Base-by-base conservation (phyloP, 2,113 vertebrate genomes). In the Oriolus oriolus region DNA sequence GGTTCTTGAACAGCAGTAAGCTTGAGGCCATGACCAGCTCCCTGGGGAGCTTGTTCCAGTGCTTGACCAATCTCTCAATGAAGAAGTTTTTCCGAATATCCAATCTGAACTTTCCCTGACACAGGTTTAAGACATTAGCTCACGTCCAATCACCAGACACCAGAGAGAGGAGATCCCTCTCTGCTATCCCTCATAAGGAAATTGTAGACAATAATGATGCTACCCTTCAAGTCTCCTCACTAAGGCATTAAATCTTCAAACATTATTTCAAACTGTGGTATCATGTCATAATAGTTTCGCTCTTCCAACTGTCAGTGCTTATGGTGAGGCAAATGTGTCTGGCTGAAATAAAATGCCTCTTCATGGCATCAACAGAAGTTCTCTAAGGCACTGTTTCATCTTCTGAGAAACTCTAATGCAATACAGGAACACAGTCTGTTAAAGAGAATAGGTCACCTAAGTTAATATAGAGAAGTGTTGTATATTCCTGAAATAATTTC, bases 141-240 rank as follows among this genome's bases (percentile, higher is more conserved):
- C 15, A 42, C 4, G 6, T 26, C 19, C 11, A 28, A 2, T 35
- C 14, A 23, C 13, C 1, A 8, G 23, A 39, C 5, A 23, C 7
- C 1, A 33, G n/a, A 39, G 3, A 77, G 30, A 71, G 61, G 47
- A 73, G 14, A 53, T 39, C 12, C 6, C 4, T 39, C 5, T 66
- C 47, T 9, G 2, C 2, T 6, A 8, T 2, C 2, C 1, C 7
- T 63, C 30, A 9, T 13, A 37, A 44, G 22, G 30, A 80, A 33
- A 13, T 16, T 71, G 17, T 41, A 49, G 24, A 50, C 13, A n/a
- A 23, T 14, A 45, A 20, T 35, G 12, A 44, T 2, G 2, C 50
- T 14, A 54, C 7, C 11, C 10, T 45, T 37, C 26, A 84, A 59
- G 28, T 54, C 9, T 41, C 19, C 5, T 70, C 27, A 30, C 5